Percentiles rank a stretch among this genome's conserved stretches.
phyloP scores from a whole-genome alignment of 2,113 vertebrate species.

The Amphilophus citrinellus region DNA sequence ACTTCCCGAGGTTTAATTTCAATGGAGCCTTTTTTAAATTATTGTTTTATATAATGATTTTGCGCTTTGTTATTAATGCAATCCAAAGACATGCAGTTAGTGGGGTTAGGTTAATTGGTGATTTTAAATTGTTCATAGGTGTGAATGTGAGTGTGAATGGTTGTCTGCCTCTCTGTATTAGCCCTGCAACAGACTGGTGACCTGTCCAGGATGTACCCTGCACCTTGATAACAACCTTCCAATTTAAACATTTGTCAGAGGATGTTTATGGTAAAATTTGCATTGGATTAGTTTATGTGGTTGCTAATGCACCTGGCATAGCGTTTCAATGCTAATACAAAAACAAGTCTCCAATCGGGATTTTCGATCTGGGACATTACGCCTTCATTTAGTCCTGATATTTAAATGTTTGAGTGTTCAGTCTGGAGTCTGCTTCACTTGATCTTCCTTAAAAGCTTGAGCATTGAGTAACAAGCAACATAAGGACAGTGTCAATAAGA shows the following conservation, averaged over 20 bases:
- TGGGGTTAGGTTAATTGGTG: too few relatives aligned
- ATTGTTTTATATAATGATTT: not conserved
- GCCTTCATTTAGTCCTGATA: not conserved
- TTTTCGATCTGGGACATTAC: not conserved
- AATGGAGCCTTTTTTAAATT: not conserved
- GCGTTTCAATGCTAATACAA: not conserved
- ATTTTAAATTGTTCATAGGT: too few relatives aligned
- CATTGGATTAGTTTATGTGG: not conserved
- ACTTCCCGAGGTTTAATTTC: not conserved
- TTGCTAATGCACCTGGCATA: not conserved
- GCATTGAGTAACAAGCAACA: not conserved
- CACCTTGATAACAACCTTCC: too few relatives aligned
- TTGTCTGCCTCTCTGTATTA: too few relatives aligned
- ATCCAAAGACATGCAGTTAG: too few relatives aligned
- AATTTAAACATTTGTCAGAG: too few relatives aligned
- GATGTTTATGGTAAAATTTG: too few relatives aligned
- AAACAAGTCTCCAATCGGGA: not conserved
- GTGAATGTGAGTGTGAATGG: too few relatives aligned
- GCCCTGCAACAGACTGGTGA: too few relatives aligned
- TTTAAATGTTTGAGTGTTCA: not conserved
- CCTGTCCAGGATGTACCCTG: too few relatives aligned
- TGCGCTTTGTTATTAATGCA: not conserved
- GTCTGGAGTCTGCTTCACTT: not conserved
- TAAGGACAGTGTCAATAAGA: not conserved
- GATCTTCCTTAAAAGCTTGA: not conserved